Base-by-base conservation (phyloP, 1,140 invertebrate genomes). In the Bombus pyrosoma region DNA sequence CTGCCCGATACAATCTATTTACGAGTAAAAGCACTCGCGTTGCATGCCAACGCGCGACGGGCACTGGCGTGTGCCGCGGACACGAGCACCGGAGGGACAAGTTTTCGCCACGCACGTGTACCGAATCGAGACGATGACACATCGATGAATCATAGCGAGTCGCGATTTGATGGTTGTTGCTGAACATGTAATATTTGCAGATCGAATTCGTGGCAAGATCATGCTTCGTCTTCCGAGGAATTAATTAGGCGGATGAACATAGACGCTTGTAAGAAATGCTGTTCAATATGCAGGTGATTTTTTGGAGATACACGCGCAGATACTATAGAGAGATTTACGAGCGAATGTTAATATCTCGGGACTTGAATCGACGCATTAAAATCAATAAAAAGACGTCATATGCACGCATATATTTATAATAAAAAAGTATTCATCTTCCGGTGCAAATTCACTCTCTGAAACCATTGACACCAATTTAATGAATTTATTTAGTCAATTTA, bases 101-200 rank as follows among this genome's bases (percentile, higher is more conserved):
- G 32, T 89, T 83, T 72, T 74, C 76, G 68, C 66, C 25, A 43
- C 34, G 82, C 83, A 86, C 69, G 87, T 89, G 83, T 86, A 81
- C 87, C 87, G 88, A 89, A 83, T 89, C 88, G 64, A 89, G 88
- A 89, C 88, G 88, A 89, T 89, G 88, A 89, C 88, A 89, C 88
- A 86, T 84, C 85, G 83, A 84, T 89, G 88, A 89, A 89, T 89
- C 88, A 89, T 71, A 47, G 34, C 43, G 77, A 71, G 28, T 25
- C 64, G 64, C 41, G 37, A 64, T 64, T 76, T 76, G 39, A 83
- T 75, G 76, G 32, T 66, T 8, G 71, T 39, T 41, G 47, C 6
- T 8, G 47, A 22, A 53, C 18, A 53, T 53, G 18, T 53, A 53
- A n/a, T 25, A 69, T 18, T 43, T 41, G 28, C 5, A 32, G 39